Conservation (phyloP, 2,797 vertebrate genomes). For the Schizothorax lantsangensis region DNA sequence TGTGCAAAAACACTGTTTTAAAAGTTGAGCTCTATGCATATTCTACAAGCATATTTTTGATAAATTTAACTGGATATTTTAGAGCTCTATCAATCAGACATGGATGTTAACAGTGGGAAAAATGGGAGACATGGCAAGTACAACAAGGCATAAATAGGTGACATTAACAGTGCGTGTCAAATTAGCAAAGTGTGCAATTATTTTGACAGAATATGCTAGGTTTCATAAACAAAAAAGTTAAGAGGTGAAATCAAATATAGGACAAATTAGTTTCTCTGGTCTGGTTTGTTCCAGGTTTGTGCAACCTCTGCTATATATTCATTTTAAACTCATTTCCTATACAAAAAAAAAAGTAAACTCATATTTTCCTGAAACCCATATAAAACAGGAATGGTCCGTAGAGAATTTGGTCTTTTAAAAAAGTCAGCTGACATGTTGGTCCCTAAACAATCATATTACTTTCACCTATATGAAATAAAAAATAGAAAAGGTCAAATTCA, state of each 20-base stretch:
- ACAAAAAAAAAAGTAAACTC: not conserved
- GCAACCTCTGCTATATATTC: not conserved
- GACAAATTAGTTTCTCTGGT: not conserved
- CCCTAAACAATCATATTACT: conserved; percentile 19
- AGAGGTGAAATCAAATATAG: not conserved
- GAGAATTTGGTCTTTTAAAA: conserved; percentile 28
- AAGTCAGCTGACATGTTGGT: not conserved
- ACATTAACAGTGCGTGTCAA: not conserved
- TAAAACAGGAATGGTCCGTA: conserved; percentile 18
- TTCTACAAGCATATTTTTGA: not conserved
- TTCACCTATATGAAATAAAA: not conserved
- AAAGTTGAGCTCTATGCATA: not conserved
- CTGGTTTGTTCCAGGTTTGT: conserved; percentile 15
- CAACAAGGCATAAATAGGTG: not conserved
- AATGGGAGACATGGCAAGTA: not conserved
- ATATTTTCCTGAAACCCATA: conserved; percentile 10
- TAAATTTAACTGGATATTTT: not conserved
- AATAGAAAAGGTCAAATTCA: not conserved
- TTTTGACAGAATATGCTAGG: not conserved
- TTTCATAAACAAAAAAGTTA: not conserved
- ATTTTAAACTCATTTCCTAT: not conserved
- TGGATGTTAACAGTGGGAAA: not conserved
- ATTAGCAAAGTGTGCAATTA: not conserved
- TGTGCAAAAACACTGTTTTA: not conserved
- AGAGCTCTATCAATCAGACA: not conserved